Base-by-base conservation (phyloP, 2,113 vertebrate species). In the Gasterosteus nipponicus region DNA sequence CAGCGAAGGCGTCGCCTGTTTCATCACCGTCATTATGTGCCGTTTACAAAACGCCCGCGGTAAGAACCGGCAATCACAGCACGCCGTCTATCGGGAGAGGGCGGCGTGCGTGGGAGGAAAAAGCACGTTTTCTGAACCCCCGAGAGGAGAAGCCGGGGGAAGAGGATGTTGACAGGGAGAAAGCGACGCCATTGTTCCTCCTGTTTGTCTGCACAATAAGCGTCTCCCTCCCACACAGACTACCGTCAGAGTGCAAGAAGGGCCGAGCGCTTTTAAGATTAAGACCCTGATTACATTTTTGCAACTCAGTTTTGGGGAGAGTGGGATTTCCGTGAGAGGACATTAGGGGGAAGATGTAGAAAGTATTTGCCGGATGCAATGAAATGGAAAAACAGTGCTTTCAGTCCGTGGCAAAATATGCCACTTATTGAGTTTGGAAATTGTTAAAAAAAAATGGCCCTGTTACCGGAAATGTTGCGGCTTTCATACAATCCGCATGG, bases 231-330 rank as follows among this genome's bases (percentile, higher is more conserved):
- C 31, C 79, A 57, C 1, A 10, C 80, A 79, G 79, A 72, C 78
- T 59, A 69, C 57, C 47, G 58, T 68, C 80, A 80, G 83, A 77
- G 75, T 61, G 75, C 79, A 46, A 71, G 64, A 67, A 70, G 62
- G 71, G 70, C 76, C 33, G 41, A 54, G 64, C 67, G 31, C 72
- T 72, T 78, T 82, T 85, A 81, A 78, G 81, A 91, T 92, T 91
- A 86, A 79, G 80, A 72, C 71, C 75, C 66, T 89, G 81, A 92
- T 91, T 80, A 85, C 60, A 91, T 91, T 90, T 90, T 86, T 88
- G 87, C 82, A 89, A 93, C 89, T 87, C 78, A 74, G 77, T 89
- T 90, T 89, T 67, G 26, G 47, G 10, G 35, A 60, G 67, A 75
- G 58, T 39, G 11, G n/a, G 29, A n/a, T 7, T 39, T 22, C 26